These are phyloP conservation scores for Zaprionus lachaisei DNA, from an alignment of 1,140 invertebrate genomes.

Conservation along the genomic window DNA sequence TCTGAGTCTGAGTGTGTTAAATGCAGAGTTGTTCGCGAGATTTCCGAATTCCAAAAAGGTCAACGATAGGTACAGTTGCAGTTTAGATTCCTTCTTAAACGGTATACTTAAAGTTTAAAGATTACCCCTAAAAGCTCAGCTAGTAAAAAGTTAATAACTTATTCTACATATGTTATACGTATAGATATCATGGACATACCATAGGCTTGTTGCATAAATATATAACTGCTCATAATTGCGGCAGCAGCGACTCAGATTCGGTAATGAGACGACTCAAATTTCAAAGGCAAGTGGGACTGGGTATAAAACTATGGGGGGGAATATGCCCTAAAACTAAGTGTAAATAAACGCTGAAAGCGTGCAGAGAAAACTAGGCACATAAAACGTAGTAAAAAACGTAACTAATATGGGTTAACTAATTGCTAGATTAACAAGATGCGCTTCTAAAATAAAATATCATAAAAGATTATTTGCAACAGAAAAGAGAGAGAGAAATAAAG, in stretches of 20 bases:
- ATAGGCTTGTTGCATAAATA: slow-evolving; percentile 77
- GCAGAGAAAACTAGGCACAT: slow-evolving; percentile 18
- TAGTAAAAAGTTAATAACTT: not conserved
- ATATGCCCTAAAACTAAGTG: slow-evolving; percentile 21
- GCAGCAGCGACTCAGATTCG: slow-evolving; percentile 70
- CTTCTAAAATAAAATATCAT: slow-evolving; percentile 33
- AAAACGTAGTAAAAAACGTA: slow-evolving; percentile 23
- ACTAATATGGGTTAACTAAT: slow-evolving; percentile 32
- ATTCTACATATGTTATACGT: not conserved
- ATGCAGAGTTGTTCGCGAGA: not conserved
- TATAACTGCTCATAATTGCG: slow-evolving; percentile 81
- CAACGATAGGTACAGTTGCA: not conserved
- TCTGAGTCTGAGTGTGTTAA: not conserved
- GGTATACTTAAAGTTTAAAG: not conserved
- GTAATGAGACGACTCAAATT: slow-evolving; percentile 22
- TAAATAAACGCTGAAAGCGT: slow-evolving; percentile 39
- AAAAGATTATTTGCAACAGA: slow-evolving; percentile 47
- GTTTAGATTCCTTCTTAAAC: no score
- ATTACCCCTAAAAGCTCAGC: no score
- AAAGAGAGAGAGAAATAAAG: slow-evolving; percentile 29
- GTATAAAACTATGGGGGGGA: not conserved
- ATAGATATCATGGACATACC: slow-evolving; percentile 45
- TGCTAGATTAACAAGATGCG: slow-evolving; percentile 61
- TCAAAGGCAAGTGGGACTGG: slow-evolving; percentile 10
- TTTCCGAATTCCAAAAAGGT: not conserved